Conservation (phyloP, 64 coral and sea anemone genomes). For the Porites australiensis region DNA sequence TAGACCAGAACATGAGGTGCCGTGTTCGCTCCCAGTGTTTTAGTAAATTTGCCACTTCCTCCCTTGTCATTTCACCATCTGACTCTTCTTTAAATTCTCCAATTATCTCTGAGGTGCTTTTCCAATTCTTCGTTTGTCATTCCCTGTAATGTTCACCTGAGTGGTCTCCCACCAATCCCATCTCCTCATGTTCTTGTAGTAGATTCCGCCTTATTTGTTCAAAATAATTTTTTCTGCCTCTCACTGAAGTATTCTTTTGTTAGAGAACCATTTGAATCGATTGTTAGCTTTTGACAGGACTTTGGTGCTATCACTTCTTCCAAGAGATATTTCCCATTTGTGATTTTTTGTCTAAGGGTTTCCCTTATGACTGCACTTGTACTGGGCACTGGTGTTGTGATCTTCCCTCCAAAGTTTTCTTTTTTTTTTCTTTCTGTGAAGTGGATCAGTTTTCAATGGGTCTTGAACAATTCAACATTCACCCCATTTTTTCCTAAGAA, state of each 20-base stretch:
- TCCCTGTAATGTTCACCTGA: slow-evolving; percentile 15
- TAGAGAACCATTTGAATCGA: slow-evolving; percentile 16
- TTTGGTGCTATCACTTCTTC: slow-evolving; percentile 27
- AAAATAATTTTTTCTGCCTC: slow-evolving; percentile 46
- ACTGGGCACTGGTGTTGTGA: slow-evolving; percentile 16
- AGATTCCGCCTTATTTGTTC: slow-evolving; percentile 5
- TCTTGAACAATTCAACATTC: not conserved
- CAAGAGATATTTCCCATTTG: slow-evolving; percentile 36
- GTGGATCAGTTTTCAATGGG: not conserved
- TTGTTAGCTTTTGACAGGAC: slow-evolving; percentile 38
- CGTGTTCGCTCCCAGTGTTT: not conserved
- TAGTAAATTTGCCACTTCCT: not conserved
- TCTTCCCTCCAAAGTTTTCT: slow-evolving; percentile 7
- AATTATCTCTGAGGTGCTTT: not conserved
- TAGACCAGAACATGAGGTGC: slow-evolving; percentile 41
- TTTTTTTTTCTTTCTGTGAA: not conserved
- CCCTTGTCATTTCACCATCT: not conserved
- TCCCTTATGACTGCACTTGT: slow-evolving; percentile 42
- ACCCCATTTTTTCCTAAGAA: not conserved
- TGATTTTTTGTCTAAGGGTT: slow-evolving; percentile 1
- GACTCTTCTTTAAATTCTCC: not conserved
- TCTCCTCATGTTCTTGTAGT: slow-evolving; percentile 29
- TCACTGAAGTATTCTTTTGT: slow-evolving; percentile 54
- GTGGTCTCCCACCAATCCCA: slow-evolving; percentile 10
- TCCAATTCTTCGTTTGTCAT: slow-evolving; percentile 16